Percentiles rank a stretch among this genome's conserved stretches.
These are phyloP conservation scores for Hemiscyllium ocellatum DNA, from an alignment of 2,113 vertebrate species.

Conservation along the genomic window DNA sequence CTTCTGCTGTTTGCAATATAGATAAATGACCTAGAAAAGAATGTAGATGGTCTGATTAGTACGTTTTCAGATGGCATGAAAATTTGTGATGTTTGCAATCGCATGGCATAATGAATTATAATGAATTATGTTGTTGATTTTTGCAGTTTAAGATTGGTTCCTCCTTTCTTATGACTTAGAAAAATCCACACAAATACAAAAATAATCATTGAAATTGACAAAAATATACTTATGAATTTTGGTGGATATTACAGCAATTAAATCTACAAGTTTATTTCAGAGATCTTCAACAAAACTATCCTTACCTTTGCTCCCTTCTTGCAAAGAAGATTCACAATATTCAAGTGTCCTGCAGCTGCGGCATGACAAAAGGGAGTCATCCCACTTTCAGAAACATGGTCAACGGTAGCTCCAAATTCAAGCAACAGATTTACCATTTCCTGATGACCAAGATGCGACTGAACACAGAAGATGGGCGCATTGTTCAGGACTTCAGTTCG, in stretches of 20 bases:
- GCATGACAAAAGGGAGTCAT: constrained; percentile 84
- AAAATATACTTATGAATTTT: background rate
- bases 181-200: background rate
- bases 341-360: constrained; percentile 79
- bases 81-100: background rate
- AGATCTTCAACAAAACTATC: background rate
- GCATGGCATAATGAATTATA: background rate
- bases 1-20: too few relatives aligned
- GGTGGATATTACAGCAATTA: background rate
- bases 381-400: constrained; percentile 76
- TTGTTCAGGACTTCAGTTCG: constrained; percentile 90
- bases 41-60: too few relatives aligned
- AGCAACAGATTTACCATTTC: constrained; percentile 79
- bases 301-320: constrained; percentile 80
- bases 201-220: background rate
- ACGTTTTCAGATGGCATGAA: too few relatives aligned
- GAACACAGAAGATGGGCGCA: constrained; percentile 84
- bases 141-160: background rate
- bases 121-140: background rate
- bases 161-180: background rate
- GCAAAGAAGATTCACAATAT: constrained; percentile 73
- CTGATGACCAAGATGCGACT: constrained; percentile 87
- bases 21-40: too few relatives aligned
- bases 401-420: constrained; percentile 78
- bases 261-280: background rate